Base-by-base conservation (phyloP, 1,140 invertebrate species). In the Papilio helenus region DNA sequence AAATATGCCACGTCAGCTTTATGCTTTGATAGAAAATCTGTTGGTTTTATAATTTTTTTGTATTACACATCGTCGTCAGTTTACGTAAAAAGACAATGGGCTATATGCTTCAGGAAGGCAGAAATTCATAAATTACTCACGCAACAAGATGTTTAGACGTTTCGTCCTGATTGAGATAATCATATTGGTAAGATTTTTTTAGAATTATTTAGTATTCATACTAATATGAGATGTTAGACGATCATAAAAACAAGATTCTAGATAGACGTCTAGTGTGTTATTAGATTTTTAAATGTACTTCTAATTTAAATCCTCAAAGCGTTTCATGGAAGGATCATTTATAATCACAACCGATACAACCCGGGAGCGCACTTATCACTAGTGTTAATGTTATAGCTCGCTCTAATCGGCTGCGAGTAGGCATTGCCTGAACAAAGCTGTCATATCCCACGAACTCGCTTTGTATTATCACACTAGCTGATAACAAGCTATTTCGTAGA, bases 331-430 rank as follows among this genome's bases (percentile, higher is more conserved):
- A 65, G 61, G 61, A 4, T 10, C 5, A 61, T 65, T 65, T 12
- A 61, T n/a, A 55, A 55, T 34, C 44, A 29, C 61, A 65, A 29
- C 23, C 12, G 61, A 65, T 65, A 65, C 20, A 65, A 26, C 61
- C 61, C 23, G 61, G 23, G 61, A 34, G 61, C 61, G 61, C 12
- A 65, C 23, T 65, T 29, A 65, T 65, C 23, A 26, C 61, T 29
- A 29, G 61, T 29, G 55, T n/a, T n/a, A n/a, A n/a, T n/a, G 26
- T 65, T 65, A 65, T 34, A 29, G 61, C 61, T 26, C 61, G 61
- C 61, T 26, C 61, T 65, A 65, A 65, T 65, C 61, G 10, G 61
- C 23, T 23, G 2, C 55, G 55, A 61, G 61, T 65, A 65, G 61
- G 55, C 55, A 23, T 29, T 29, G 23, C 4, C 12, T 16, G 23